Percentiles rank a stretch among this genome's conserved stretches.
These are phyloP conservation scores for Leptogaster cylindrica DNA, from an alignment of 2,888 invertebrate genomes.

Conservation along the genomic window DNA sequence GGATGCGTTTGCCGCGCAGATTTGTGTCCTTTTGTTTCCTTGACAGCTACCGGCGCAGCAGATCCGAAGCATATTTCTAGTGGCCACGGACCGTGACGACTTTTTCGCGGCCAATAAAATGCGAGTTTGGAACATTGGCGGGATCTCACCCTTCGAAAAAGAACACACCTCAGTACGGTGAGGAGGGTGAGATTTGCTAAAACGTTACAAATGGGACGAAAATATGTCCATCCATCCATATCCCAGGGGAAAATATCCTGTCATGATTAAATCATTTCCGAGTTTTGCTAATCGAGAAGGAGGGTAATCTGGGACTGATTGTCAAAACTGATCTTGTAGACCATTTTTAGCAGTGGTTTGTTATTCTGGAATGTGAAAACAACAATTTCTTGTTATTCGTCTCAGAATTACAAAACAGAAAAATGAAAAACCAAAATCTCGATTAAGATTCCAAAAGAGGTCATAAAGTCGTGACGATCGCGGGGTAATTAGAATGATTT, in stretches of 20 bases:
- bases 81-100: conserved; percentile 24
- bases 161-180: not conserved
- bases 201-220: conserved; percentile 22
- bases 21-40: conserved; percentile 12
- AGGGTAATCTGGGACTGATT: too few relatives aligned
- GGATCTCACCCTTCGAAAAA: not conserved
- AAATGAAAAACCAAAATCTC: too few relatives aligned
- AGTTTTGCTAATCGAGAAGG: conserved; percentile 23
- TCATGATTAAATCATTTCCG: conserved; percentile 15
- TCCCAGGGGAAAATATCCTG: not conserved
- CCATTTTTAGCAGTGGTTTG: too few relatives aligned
- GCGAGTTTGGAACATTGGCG: conserved; percentile 5
- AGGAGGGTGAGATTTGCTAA: conserved; percentile 5
- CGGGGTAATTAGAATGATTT: too few relatives aligned
- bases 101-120: conserved; percentile 32
- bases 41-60: not conserved
- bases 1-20: conserved; percentile 12
- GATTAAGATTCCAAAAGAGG: too few relatives aligned
- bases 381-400: too few relatives aligned
- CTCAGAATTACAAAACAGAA: too few relatives aligned
- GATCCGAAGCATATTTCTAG: conserved; percentile 15
- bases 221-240: not conserved
- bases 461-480: too few relatives aligned
- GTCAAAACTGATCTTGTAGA: too few relatives aligned
- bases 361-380: too few relatives aligned